Base-by-base conservation (phyloP, 2,888 invertebrate genomes). In the Oscheius sp. region DNA sequence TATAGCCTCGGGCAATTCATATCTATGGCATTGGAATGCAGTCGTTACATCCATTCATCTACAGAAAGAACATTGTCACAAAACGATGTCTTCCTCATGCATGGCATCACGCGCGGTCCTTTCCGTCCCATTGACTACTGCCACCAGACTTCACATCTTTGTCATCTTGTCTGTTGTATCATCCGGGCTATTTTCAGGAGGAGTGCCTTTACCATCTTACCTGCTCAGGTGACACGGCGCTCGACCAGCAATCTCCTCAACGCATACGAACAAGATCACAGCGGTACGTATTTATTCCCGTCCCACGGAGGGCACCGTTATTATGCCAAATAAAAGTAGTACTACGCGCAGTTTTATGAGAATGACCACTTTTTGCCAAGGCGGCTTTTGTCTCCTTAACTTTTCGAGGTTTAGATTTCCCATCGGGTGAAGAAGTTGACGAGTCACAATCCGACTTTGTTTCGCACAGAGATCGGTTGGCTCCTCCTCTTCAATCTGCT, bases 391-490 rank as follows among this genome's bases (percentile, higher is more conserved):
- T 52, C 52, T 52, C 52, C n/a, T 27, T 29, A 59, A 59, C 29
- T 61, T 43, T 16, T 35, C 35, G 35, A n/a, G n/a, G 3, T 61
- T 66, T 35, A 66, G 66, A 52, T 25, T 49, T 66, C 52, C 29
- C 52, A 27, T 66, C 66, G 66, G 49, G 27, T 27, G 74, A 75
- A 68, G 80, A 80, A 61, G 61, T 74, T 21, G 77, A 76, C 53
- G 80, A 80, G 59, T 76, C 80, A 1, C 80, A 80, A 53, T 80
- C 80, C 23, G 80, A 80, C 74, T 80, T 80, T 70, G 72, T 80
- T 16, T 80, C 80, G 1, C 76, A 74, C 52, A 73, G 77, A 64
- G 72, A 76, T 45, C 70, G 76, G 21, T 35, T 66, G 16, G 52
- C 49, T 27, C 46, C 41, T n/a, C 18, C 18, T 5, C 49, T 66